Evolutionary conservation across 2,888 invertebrate species (phyloP).

Genomic region (Melikaiella ostensackeni): DNA sequence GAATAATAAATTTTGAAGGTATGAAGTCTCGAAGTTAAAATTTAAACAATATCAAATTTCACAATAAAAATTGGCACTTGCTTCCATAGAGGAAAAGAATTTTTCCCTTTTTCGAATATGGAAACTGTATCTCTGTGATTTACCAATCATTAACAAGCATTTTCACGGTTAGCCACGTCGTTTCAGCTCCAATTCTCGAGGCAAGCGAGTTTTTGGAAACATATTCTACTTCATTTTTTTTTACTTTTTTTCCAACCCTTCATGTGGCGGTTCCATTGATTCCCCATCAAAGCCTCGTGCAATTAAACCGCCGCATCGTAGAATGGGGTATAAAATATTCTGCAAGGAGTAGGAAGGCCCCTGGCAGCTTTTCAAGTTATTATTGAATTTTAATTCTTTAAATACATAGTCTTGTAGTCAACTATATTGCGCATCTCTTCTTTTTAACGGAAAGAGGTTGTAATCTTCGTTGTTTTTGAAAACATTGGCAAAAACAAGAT

Average conservation of each 20-base stretch:
- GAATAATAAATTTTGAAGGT: no score
- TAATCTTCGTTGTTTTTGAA: no score
- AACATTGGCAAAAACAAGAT: no score
- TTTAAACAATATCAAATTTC: background rate
- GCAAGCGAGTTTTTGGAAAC: slow-evolving; percentile 27
- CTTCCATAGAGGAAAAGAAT: background rate
- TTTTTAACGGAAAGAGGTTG: no score
- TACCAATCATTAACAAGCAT: slow-evolving; percentile 14
- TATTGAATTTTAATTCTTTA: no score
- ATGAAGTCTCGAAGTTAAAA: background rate
- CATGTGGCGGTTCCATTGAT: slow-evolving; percentile 17
- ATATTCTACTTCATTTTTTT: background rate
- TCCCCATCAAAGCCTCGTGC: slow-evolving; percentile 7
- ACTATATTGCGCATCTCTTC: no score
- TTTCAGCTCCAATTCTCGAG: slow-evolving; percentile 11
- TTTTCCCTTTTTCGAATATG: background rate
- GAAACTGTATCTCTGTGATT: background rate
- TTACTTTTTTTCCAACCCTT: background rate
- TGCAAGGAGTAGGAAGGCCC: no score
- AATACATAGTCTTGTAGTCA: no score
- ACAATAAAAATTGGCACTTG: background rate
- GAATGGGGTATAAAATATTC: no score
- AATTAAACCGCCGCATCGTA: background rate
- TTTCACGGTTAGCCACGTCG: background rate
- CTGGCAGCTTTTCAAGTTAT: no score